Evolutionary conservation across 2,113 vertebrate species (phyloP).

Genomic region (Sitta europaea): DNA sequence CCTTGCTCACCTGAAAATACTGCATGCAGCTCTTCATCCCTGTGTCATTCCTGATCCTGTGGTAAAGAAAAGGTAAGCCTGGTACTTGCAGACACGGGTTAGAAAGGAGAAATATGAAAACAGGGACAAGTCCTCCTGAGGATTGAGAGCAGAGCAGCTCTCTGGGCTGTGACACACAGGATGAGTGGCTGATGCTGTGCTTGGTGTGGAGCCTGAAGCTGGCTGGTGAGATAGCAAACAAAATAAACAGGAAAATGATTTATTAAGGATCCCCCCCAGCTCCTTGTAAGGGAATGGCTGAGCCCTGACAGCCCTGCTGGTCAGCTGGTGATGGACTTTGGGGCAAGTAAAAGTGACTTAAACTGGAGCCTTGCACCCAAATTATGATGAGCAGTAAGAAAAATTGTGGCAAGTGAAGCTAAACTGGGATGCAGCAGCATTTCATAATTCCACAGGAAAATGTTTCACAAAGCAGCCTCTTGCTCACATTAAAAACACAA

Average conservation of each 20-base stretch:
- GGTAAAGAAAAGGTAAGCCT: background rate
- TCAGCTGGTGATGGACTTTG: background rate
- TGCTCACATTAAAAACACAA: background rate
- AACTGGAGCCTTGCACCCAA: background rate
- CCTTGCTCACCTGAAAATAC: background rate
- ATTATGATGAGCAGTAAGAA: rapidly evolving
- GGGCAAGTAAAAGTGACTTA: background rate
- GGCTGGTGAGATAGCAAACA: background rate
- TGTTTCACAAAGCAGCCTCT: background rate
- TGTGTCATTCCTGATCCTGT: background rate
- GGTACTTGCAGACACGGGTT: background rate
- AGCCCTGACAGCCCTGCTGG: background rate
- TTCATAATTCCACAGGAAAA: background rate
- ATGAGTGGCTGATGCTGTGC: background rate
- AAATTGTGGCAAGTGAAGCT: background rate
- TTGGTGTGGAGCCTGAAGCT: background rate
- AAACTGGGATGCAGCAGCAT: background rate
- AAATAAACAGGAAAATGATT: background rate
- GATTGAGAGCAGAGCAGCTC: background rate
- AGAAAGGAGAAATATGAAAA: background rate
- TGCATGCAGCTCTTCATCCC: background rate
- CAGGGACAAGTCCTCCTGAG: background rate
- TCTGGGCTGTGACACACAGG: background rate
- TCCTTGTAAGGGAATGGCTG: background rate
- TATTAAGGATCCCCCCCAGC: background rate